Percentiles rank a stretch among this genome's conserved stretches.
Evolutionary conservation across 2,113 vertebrate genomes (phyloP).

Genomic region (Spheniscus mendiculus): DNA sequence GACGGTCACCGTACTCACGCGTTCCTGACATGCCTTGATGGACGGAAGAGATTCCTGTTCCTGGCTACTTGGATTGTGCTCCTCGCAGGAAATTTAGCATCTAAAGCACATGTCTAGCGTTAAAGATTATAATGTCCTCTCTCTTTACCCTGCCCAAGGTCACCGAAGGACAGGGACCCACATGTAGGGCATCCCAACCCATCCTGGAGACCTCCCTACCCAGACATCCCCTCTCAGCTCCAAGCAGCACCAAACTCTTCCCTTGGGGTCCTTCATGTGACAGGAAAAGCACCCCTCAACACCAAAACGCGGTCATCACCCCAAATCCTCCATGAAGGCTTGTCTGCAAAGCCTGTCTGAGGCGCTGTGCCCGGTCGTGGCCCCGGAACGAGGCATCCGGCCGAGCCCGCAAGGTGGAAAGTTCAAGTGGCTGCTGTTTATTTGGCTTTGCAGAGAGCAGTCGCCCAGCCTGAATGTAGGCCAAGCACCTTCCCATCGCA

Average conservation of each 20-base stretch:
- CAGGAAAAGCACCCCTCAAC: not conserved
- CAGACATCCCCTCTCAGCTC: not conserved
- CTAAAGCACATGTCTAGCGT: not conserved
- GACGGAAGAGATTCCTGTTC: not conserved
- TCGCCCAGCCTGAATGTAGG: not conserved
- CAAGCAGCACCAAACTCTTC: not conserved
- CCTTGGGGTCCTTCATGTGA: not conserved
- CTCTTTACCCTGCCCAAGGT: not conserved
- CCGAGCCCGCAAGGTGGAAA: slow-evolving; percentile 1
- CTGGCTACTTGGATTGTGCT: not conserved
- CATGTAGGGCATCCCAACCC: not conserved
- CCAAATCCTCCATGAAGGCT: not conserved
- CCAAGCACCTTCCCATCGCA: slow-evolving; percentile 41
- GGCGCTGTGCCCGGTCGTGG: rapidly evolving
- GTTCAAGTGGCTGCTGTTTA: slow-evolving; percentile 59
- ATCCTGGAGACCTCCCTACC: not conserved
- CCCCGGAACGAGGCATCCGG: not conserved
- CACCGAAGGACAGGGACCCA: not conserved
- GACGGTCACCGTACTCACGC: rapidly evolving
- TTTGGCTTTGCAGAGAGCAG: slow-evolving; percentile 50
- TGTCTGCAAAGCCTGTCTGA: rapidly evolving
- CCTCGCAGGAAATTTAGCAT: not conserved
- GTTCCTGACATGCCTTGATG: not conserved
- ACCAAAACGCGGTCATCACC: not conserved
- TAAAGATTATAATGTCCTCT: not conserved